Evolutionary conservation across 2,113 vertebrate genomes (phyloP).

Genomic region (Melanocharis versteri): DNA sequence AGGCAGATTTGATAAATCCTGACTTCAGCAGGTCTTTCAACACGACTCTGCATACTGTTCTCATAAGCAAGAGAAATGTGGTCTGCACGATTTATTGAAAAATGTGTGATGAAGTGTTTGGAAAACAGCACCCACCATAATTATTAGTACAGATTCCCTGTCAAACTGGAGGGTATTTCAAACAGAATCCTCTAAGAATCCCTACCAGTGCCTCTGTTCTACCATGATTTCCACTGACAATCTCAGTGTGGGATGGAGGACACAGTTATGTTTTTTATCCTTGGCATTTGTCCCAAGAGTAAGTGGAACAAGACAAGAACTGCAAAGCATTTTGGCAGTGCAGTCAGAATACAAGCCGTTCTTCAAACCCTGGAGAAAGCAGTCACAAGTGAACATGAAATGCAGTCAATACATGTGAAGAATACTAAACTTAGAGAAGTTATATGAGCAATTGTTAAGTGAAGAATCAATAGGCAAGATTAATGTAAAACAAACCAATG

Average conservation of each 20-base stretch:
- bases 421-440: neutral
- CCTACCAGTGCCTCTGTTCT: neutral
- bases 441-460: neutral
- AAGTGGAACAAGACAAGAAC: neutral
- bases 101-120: neutral
- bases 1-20: slow-evolving; percentile 26
- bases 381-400: neutral
- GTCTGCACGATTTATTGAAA: neutral
- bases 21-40: slow-evolving; percentile 1
- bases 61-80: neutral
- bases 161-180: neutral
- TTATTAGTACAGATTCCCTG: neutral
- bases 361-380: neutral
- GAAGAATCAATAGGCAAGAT: neutral
- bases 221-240: neutral
- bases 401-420: neutral
- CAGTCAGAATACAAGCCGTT: neutral
- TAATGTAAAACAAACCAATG: neutral
- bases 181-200: neutral
- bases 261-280: neutral
- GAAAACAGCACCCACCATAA: neutral
- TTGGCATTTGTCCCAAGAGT: neutral
- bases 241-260: neutral
- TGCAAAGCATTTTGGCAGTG: neutral
- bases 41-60: neutral